A percentile compares a stretch with the other conserved stretches of the same genome.
Conservation (phyloP, 2,888 invertebrate genomes). For the Sisyra terminalis region DNA sequence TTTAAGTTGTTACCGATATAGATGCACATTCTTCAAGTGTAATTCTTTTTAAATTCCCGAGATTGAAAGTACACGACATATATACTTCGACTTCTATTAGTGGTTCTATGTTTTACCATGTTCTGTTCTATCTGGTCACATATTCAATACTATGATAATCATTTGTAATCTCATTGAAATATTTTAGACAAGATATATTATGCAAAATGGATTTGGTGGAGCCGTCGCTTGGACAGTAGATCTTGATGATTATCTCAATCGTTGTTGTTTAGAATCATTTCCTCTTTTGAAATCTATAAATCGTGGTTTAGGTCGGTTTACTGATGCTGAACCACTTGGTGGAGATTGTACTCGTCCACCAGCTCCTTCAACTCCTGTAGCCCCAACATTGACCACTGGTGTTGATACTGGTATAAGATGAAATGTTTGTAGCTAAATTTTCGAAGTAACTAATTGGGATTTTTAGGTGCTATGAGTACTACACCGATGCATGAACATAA, state of each 20-base stretch:
- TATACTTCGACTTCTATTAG: no score
- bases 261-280: constrained; percentile 64
- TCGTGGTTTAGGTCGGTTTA: constrained; percentile 47
- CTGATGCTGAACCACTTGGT: constrained; percentile 31
- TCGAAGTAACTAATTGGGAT: constrained; percentile 12
- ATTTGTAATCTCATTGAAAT: not conserved
- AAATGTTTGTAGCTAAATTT: not conserved
- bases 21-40: not conserved
- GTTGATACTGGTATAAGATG: constrained; percentile 34
- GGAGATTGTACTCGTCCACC: constrained; percentile 54
- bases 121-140: no score
- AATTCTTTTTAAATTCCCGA: not conserved
- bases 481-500: constrained; percentile 10
- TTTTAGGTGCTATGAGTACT: constrained; percentile 20
- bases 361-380: constrained; percentile 54
- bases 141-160: not conserved
- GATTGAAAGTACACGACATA: no score
- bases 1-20: no score
- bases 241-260: constrained; percentile 72
- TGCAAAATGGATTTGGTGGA: constrained; percentile 57
- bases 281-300: constrained; percentile 65
- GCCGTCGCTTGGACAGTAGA: constrained; percentile 80
- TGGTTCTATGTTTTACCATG: constrained; percentile 6
- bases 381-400: constrained; percentile 57
- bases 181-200: constrained; percentile 50